phyloP scores from a whole-genome alignment of 2,888 invertebrate species.

The Geotrupes spiniger region DNA sequence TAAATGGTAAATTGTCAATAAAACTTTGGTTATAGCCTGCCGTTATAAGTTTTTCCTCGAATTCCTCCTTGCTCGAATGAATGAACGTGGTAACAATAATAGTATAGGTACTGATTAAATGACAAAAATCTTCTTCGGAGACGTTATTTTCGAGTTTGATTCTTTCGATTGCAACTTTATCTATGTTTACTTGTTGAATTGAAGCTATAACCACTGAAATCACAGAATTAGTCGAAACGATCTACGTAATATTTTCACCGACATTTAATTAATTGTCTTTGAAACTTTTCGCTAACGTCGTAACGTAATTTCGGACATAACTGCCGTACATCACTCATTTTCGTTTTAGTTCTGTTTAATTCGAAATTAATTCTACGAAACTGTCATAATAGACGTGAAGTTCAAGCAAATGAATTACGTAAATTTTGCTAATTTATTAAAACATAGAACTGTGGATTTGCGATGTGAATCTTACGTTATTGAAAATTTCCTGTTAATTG shows the following conservation, averaged over 20 bases:
- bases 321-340: no score
- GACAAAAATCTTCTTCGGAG: slow-evolving; percentile 16
- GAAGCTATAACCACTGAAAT: slow-evolving; percentile 18
- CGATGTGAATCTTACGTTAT: no score
- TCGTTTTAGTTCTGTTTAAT: no score
- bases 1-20: slow-evolving; percentile 37
- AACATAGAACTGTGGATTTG: no score
- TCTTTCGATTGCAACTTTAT: slow-evolving; percentile 6
- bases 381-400: no score
- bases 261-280: slow-evolving; percentile 15
- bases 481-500: no score
- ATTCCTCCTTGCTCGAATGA: slow-evolving; percentile 31
- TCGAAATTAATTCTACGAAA: no score
- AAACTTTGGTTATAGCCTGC: slow-evolving; percentile 39
- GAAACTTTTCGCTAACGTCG: slow-evolving; percentile 16
- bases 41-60: slow-evolving; percentile 32
- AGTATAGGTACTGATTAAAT: slow-evolving; percentile 16
- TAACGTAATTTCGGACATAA: no score
- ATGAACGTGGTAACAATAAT: slow-evolving; percentile 14
- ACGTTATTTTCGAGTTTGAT: slow-evolving; percentile 17
- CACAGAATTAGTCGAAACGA: neutral
- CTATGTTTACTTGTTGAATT: slow-evolving; percentile 12
- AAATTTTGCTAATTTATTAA: no score
- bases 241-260: slow-evolving; percentile 6
- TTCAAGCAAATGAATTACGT: no score